Conservation (phyloP, 2,797 vertebrate species). For the Helarctos malayanus region DNA sequence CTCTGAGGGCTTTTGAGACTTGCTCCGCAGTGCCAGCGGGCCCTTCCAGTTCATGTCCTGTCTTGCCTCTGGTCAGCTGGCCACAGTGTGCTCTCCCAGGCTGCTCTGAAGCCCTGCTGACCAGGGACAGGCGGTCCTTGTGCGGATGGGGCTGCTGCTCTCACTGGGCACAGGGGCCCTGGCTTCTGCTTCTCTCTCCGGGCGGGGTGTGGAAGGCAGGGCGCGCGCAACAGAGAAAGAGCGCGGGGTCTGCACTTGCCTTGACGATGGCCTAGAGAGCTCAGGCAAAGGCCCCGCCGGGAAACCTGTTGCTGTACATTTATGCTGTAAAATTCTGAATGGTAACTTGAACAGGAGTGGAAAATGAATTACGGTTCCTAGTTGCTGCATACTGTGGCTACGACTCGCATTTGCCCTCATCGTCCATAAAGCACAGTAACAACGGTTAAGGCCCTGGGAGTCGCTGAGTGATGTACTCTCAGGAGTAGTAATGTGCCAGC, state of each 20-base stretch:
- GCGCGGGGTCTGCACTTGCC: background rate
- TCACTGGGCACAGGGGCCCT: background rate
- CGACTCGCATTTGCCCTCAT: background rate
- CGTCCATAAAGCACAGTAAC: background rate
- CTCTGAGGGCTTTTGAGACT: background rate
- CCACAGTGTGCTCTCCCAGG: background rate
- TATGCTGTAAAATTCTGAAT: background rate
- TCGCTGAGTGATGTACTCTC: background rate
- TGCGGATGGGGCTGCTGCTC: background rate
- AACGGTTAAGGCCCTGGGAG: background rate
- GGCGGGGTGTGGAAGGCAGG: background rate
- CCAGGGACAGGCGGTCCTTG: background rate
- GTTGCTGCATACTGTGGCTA: background rate
- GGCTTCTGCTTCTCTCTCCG: background rate
- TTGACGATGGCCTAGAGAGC: background rate
- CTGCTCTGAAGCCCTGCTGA: background rate
- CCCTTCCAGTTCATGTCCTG: background rate
- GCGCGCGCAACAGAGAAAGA: background rate
- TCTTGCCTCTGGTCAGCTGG: background rate
- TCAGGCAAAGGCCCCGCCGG: background rate
- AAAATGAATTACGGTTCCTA: constrained; percentile 1
- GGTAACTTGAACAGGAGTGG: constrained; percentile 5
- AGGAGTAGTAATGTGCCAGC: background rate
- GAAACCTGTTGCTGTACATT: background rate
- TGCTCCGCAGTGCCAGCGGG: background rate